Conservation (phyloP, 2,888 invertebrate genomes). For the Sceliomorpha sp. region DNA sequence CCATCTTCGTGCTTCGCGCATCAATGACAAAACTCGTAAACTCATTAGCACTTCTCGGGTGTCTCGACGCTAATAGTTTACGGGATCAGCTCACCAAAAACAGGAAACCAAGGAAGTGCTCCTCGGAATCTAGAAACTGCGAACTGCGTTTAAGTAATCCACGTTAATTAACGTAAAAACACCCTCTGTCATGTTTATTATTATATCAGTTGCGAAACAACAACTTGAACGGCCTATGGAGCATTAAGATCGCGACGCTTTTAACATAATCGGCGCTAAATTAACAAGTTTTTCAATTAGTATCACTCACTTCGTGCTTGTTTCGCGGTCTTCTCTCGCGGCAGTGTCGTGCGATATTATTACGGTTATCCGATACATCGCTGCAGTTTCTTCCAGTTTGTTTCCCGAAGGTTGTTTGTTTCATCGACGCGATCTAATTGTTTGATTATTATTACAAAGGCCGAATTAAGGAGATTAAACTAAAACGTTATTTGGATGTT, state of each 20-base stretch:
- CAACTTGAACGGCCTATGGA: slow-evolving; percentile 2
- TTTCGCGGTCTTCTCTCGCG: too few species aligned
- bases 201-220: slow-evolving; percentile 29
- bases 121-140: slow-evolving; percentile 13
- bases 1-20: slow-evolving; percentile 26
- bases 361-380: too few species aligned
- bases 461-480: too few species aligned
- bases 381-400: too few species aligned
- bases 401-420: too few species aligned
- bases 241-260: not conserved
- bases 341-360: too few species aligned
- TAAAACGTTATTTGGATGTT: too few species aligned
- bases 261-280: slow-evolving; percentile 15
- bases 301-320: slow-evolving; percentile 16
- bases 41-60: slow-evolving; percentile 52
- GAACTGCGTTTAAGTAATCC: slow-evolving; percentile 26
- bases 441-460: too few species aligned
- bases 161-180: slow-evolving; percentile 37
- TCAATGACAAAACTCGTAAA: slow-evolving; percentile 56
- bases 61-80: slow-evolving; percentile 44
- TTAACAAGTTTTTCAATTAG: slow-evolving; percentile 23
- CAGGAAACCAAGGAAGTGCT: slow-evolving; percentile 16
- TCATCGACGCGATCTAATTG: too few species aligned
- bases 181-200: slow-evolving; percentile 28
- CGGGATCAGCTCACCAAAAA: slow-evolving; percentile 32